phyloP scores from a whole-genome alignment of 1,140 invertebrate genomes.

The Acyrthosiphon pisum region DNA sequence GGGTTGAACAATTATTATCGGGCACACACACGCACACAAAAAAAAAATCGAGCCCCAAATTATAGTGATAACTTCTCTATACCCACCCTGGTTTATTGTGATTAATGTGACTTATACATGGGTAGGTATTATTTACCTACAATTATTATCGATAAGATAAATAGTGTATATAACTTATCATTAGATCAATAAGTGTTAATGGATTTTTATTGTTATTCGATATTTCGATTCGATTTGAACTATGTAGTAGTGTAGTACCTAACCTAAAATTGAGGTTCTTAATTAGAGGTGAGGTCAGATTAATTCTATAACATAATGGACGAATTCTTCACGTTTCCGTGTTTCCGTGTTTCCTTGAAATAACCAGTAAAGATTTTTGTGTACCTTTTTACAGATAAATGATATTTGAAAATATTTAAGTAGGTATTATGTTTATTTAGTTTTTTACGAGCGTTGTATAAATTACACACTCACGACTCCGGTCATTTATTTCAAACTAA shows the following conservation, averaged over 20 bases:
- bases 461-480: background rate
- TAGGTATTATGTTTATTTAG: background rate
- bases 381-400: background rate
- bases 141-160: background rate
- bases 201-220: background rate
- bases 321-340: background rate
- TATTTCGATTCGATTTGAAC: background rate
- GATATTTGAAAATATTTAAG: background rate
- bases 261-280: too few species aligned
- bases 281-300: background rate
- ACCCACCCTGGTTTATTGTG: too few species aligned
- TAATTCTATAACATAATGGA: background rate
- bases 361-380: background rate
- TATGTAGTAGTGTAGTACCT: background rate
- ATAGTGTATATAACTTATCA: background rate
- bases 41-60: background rate
- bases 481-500: background rate
- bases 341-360: background rate
- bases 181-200: background rate
- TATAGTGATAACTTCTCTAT: background rate
- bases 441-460: background rate
- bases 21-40: background rate
- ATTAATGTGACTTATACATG: too few species aligned
- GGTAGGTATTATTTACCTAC: background rate
- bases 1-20: background rate